A percentile compares a stretch with the other conserved stretches of the same genome.
Conservation (phyloP, 2,113 vertebrate species). For the Harpagus bidentatus region DNA sequence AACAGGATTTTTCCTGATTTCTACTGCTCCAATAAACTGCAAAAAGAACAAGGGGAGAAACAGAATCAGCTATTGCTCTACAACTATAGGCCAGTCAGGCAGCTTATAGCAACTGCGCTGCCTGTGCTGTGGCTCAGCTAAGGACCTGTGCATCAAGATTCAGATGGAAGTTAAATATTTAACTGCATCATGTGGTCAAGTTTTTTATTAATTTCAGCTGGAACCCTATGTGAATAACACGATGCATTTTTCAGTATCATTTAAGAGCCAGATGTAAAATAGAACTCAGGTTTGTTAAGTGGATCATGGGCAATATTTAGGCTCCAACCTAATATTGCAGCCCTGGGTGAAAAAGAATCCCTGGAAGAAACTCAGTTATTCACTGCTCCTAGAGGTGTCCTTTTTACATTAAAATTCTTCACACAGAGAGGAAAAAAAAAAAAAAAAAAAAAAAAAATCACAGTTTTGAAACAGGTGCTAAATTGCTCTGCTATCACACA, state of each 20-base stretch:
- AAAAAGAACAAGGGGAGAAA: neutral
- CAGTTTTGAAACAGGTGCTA: neutral
- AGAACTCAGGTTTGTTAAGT: neutral
- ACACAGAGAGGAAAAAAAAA: accelerated
- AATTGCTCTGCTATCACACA: neutral
- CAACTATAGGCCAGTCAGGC: neutral
- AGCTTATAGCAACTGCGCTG: neutral
- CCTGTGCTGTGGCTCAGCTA: neutral
- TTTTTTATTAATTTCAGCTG: neutral
- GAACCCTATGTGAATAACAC: neutral
- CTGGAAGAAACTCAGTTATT: neutral
- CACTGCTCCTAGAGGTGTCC: neutral
- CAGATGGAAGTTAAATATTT: neutral
- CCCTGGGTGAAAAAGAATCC: neutral
- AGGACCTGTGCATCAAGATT: neutral
- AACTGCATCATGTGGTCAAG: neutral
- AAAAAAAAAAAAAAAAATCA: accelerated
- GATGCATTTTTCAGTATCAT: neutral
- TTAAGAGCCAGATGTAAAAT: neutral
- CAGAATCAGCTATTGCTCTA: neutral
- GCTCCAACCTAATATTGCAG: neutral
- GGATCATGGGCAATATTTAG: neutral
- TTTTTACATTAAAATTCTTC: neutral
- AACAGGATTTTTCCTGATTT: neutral
- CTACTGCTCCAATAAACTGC: neutral